Evolutionary conservation across 2,888 invertebrate genomes (phyloP).

Genomic region (Philaethria dido): DNA sequence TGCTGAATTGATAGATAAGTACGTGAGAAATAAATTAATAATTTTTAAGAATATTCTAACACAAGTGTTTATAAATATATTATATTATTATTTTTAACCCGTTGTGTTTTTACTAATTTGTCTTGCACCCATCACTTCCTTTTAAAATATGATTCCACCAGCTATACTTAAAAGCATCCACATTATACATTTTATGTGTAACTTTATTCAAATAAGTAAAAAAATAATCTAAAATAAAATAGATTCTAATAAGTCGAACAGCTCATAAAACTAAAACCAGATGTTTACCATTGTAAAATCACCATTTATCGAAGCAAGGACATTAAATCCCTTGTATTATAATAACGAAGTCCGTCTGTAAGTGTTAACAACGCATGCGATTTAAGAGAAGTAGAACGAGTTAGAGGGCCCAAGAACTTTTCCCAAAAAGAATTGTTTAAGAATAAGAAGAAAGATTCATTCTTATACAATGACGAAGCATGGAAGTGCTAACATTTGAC

Average conservation of each 20-base stretch:
- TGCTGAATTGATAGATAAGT: conserved; percentile 80
- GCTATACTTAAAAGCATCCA: conserved; percentile 59
- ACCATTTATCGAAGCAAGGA: conserved; percentile 61
- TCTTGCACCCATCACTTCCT: conserved; percentile 60
- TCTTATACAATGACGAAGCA: conserved; percentile 46
- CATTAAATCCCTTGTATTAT: conserved; percentile 60
- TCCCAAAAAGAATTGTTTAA: conserved; percentile 27
- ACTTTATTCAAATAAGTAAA: conserved; percentile 4
- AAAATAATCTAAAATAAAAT: neutral
- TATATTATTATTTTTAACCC: conserved; percentile 82
- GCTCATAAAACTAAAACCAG: conserved; percentile 23
- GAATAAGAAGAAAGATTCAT: conserved; percentile 38
- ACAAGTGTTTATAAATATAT: conserved; percentile 85
- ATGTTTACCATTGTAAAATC: conserved; percentile 53
- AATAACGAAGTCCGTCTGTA: conserved; percentile 49
- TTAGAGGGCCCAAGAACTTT: conserved; percentile 35
- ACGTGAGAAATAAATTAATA: conserved; percentile 82
- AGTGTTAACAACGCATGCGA: conserved; percentile 51
- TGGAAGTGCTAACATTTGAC: conserved; percentile 46
- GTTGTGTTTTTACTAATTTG: conserved; percentile 78
- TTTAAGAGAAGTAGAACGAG: conserved; percentile 36
- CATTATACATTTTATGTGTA: conserved; percentile 19
- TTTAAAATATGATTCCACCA: conserved; percentile 76
- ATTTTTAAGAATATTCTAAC: conserved; percentile 83
- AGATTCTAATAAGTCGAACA: neutral